A percentile compares a stretch with the other conserved stretches of the same genome.
phyloP scores from a whole-genome alignment of 2,113 vertebrate species.

The Serilophus lunatus region DNA sequence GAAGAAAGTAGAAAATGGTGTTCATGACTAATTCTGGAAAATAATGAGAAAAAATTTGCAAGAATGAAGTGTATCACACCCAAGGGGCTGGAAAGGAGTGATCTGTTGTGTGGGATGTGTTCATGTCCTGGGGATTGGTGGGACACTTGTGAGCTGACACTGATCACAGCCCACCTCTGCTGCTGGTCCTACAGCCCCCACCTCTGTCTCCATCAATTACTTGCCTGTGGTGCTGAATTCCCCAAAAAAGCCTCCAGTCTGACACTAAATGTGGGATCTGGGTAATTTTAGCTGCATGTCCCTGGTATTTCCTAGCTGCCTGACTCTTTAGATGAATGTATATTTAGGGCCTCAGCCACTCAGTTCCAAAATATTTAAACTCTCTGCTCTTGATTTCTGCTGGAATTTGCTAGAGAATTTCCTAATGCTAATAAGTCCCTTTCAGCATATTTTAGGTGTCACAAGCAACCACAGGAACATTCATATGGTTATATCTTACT shows the following conservation, averaged over 20 bases:
- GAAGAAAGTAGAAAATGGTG: background rate
- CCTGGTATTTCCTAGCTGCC: background rate
- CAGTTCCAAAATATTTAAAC: background rate
- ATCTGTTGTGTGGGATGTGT: too few species aligned
- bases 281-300: background rate
- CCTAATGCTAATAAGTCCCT: background rate
- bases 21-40: background rate
- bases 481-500: background rate
- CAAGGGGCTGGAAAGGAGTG: background rate
- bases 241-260: background rate
- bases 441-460: background rate
- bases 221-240: background rate
- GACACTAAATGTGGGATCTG: background rate
- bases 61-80: background rate
- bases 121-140: fast-evolving
- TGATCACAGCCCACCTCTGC: background rate
- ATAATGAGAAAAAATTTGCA: background rate
- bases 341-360: background rate
- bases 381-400: background rate
- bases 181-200: background rate
- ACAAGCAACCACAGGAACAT: background rate
- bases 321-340: background rate
- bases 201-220: background rate
- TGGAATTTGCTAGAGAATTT: background rate
- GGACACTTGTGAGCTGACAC: background rate